A percentile compares a stretch with the other conserved stretches of the same genome.
Conservation (phyloP, 1,140 invertebrate genomes). For the Metaphire vulgaris region DNA sequence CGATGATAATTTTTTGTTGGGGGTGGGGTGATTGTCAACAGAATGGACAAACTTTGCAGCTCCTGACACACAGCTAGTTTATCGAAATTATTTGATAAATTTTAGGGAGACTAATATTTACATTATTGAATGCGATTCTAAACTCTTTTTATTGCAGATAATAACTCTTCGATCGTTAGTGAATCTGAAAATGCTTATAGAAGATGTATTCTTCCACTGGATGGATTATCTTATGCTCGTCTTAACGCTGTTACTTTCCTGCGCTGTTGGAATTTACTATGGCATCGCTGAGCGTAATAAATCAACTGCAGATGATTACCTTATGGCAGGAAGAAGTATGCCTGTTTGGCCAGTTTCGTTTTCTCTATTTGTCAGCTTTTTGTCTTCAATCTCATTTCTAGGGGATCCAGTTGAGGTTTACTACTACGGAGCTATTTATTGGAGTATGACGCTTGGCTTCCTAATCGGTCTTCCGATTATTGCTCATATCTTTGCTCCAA, state of each 20-base stretch:
- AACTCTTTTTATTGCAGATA: too few relatives aligned
- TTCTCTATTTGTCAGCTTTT: constrained; percentile 61
- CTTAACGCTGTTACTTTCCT: not conserved
- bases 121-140: too few relatives aligned
- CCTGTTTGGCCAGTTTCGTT: constrained; percentile 37
- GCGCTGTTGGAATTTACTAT: not conserved
- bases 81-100: too few relatives aligned
- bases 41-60: too few relatives aligned
- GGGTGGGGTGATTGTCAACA: too few relatives aligned
- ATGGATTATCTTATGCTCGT: not conserved
- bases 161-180: too few relatives aligned
- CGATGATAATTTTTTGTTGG: too few relatives aligned
- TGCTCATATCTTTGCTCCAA: constrained; percentile 41
- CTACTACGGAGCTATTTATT: constrained; percentile 39
- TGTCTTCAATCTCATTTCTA: constrained; percentile 78
- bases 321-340: constrained; percentile 17
- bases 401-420: constrained; percentile 82
- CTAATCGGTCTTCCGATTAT: constrained; percentile 35
- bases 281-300: not conserved
- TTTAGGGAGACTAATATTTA: too few relatives aligned
- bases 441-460: constrained; percentile 35
- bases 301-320: not conserved
- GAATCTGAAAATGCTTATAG: too few relatives aligned
- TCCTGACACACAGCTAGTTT: too few relatives aligned
- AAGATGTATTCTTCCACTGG: not conserved